phyloP scores from a whole-genome alignment of 2,888 invertebrate species.

The Torymus tubicola region DNA sequence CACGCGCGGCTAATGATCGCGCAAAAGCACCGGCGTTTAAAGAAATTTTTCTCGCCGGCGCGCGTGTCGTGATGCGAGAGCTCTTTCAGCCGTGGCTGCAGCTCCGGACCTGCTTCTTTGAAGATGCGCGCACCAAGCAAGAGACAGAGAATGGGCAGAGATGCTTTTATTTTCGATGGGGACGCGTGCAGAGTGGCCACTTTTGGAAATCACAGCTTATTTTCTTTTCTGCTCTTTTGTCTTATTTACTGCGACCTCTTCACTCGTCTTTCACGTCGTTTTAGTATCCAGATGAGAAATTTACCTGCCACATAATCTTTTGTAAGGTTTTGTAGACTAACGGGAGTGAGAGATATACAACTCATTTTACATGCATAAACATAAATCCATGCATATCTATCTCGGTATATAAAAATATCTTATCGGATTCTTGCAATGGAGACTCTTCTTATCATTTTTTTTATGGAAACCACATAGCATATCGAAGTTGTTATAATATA shows the following conservation, averaged over 20 bases:
- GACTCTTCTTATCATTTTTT: too few relatives aligned
- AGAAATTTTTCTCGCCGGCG: slow-evolving; percentile 25
- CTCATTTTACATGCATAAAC: too few relatives aligned
- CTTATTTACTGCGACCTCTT: neutral
- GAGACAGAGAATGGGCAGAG: too few relatives aligned
- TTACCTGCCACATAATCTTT: slow-evolving; percentile 8
- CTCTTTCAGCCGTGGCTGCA: slow-evolving; percentile 1
- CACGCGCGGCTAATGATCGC: slow-evolving; percentile 7
- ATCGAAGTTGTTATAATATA: too few relatives aligned
- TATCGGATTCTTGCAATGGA: too few relatives aligned
- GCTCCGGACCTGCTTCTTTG: too few relatives aligned
- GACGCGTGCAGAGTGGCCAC: neutral
- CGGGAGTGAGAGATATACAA: slow-evolving; percentile 1
- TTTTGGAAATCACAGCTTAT: slow-evolving; percentile 9
- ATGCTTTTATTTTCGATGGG: slow-evolving; percentile 22
- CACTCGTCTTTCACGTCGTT: neutral
- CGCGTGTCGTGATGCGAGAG: neutral
- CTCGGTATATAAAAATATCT: too few relatives aligned
- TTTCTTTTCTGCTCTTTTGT: slow-evolving; percentile 5
- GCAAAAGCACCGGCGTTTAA: slow-evolving; percentile 25
- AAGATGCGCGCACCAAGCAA: too few relatives aligned
- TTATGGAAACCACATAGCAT: too few relatives aligned
- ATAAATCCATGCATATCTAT: too few relatives aligned
- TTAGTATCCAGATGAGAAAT: neutral
- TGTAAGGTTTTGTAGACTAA: neutral